Evolutionary conservation across 2,113 vertebrate species (phyloP).

Genomic region (Dasyurus viverrinus): DNA sequence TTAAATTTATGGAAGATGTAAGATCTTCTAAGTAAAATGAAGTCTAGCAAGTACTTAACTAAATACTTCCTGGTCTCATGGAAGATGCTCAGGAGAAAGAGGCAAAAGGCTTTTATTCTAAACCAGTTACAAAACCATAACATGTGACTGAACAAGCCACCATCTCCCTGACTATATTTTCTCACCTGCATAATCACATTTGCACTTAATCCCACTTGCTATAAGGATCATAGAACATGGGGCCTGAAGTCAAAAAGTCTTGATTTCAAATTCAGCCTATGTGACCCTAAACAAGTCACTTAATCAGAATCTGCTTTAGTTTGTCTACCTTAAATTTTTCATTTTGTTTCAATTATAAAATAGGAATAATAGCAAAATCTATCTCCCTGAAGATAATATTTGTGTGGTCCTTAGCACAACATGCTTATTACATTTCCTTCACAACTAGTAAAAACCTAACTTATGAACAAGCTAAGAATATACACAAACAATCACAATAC

Average conservation of each 20-base stretch:
- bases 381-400: not conserved
- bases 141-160: not conserved
- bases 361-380: not conserved
- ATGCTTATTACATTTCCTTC: no score
- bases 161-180: not conserved
- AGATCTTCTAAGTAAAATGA: not conserved
- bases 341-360: not conserved
- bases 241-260: not conserved
- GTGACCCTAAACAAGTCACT: not conserved
- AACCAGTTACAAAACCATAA: not conserved
- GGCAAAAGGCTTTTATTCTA: not conserved
- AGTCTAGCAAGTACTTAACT: not conserved
- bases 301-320: not conserved
- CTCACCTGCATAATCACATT: not conserved
- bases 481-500: not conserved
- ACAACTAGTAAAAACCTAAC: no score
- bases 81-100: not conserved
- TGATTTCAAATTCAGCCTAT: not conserved
- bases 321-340: not conserved
- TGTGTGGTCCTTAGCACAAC: not conserved
- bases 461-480: no score
- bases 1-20: not conserved
- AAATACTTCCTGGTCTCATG: not conserved
- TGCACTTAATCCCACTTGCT: not conserved
- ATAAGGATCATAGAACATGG: not conserved